These are phyloP conservation scores for Andrena hattorfiana DNA, from an alignment of 2,888 invertebrate species.

Conservation along the genomic window DNA sequence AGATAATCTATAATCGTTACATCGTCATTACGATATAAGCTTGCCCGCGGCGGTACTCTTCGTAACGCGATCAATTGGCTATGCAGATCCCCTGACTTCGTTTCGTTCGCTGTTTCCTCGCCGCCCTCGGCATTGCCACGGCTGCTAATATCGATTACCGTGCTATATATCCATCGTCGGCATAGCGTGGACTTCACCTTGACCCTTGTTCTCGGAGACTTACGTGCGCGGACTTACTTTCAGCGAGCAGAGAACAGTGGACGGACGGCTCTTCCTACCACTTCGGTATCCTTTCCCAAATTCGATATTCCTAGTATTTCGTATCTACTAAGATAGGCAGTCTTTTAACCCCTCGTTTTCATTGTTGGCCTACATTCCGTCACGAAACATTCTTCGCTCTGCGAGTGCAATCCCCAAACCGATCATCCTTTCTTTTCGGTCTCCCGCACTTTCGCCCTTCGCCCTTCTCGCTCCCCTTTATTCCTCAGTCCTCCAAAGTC, in stretches of 20 bases:
- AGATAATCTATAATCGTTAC: slow-evolving; percentile 65
- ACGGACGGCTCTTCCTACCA: too few relatives aligned
- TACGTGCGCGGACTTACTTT: slow-evolving; percentile 5
- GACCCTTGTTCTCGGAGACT: slow-evolving; percentile 67
- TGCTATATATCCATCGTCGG: slow-evolving; percentile 48
- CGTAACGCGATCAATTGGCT: slow-evolving; percentile 59
- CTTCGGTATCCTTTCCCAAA: too few relatives aligned
- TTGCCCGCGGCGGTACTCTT: slow-evolving; percentile 29
- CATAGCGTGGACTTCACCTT: slow-evolving; percentile 66
- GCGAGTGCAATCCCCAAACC: slow-evolving; percentile 34
- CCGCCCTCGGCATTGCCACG: slow-evolving; percentile 48
- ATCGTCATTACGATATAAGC: slow-evolving; percentile 65
- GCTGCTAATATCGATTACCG: slow-evolving; percentile 64
- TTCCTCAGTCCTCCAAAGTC: not conserved
- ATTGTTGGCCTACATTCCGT: slow-evolving; percentile 38
- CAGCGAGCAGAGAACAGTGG: not conserved
- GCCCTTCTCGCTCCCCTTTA: slow-evolving; percentile 12
- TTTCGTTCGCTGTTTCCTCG: slow-evolving; percentile 27
- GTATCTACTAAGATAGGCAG: not conserved
- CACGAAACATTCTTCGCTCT: slow-evolving; percentile 17
- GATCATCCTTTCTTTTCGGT: slow-evolving; percentile 14
- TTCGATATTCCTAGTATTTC: not conserved
- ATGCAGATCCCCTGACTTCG: slow-evolving; percentile 49
- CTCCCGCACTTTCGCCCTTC: slow-evolving; percentile 28
- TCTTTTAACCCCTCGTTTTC: not conserved